phyloP scores from a whole-genome alignment of 2,888 invertebrate genomes.

The Phasia obesa region DNA sequence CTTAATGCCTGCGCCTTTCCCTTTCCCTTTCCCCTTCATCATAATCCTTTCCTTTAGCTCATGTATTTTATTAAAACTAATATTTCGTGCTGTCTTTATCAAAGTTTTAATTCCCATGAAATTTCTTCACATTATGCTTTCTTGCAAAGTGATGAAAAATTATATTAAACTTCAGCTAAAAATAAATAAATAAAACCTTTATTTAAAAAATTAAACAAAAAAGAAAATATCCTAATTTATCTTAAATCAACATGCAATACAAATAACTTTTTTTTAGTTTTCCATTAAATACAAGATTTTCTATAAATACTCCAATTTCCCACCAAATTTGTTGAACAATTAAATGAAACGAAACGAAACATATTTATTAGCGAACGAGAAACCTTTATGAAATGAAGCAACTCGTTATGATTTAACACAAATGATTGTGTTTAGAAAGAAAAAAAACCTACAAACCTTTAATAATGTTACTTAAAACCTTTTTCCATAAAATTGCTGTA shows the following conservation, averaged over 20 bases:
- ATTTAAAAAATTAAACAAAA: slow-evolving; percentile 32
- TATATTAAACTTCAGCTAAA: slow-evolving; percentile 13
- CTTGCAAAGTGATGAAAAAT: slow-evolving; percentile 18
- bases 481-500: slow-evolving; percentile 8
- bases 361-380: slow-evolving; percentile 56
- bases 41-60: too few relatives aligned
- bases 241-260: slow-evolving; percentile 64
- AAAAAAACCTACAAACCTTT: slow-evolving; percentile 23
- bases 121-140: slow-evolving; percentile 10
- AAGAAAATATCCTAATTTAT: slow-evolving; percentile 39
- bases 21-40: too few relatives aligned
- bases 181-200: not conserved
- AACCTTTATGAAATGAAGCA: slow-evolving; percentile 26
- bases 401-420: slow-evolving; percentile 59
- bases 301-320: slow-evolving; percentile 65
- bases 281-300: slow-evolving; percentile 4
- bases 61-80: not conserved
- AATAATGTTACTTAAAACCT: not conserved
- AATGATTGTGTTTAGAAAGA: slow-evolving; percentile 47
- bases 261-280: slow-evolving; percentile 36
- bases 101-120: slow-evolving; percentile 29
- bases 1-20: too few relatives aligned
- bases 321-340: slow-evolving; percentile 58
- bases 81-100: slow-evolving; percentile 14
- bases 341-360: slow-evolving; percentile 30